Evolutionary conservation across 2,888 invertebrate genomes (phyloP), one percentile per base, ranked within the genome.

Genomic region (Campoplex nolae): DNA sequence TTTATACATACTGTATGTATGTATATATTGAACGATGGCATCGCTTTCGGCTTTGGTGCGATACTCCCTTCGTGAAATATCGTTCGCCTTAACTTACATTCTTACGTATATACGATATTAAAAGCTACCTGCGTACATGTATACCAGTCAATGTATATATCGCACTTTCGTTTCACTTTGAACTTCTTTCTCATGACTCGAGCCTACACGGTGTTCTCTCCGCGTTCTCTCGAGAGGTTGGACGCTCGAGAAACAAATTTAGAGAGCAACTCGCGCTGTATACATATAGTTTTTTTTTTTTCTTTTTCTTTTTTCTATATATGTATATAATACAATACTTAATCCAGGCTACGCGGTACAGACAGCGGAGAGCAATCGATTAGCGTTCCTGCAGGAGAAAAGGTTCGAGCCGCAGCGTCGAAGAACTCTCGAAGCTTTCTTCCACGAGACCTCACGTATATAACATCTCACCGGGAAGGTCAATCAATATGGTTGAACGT

Each of bases 401-500:
- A 70, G 88, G 56, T 51, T 82, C 75, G 78, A 75, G 73, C n/a
- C 28, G 0, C 23, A n/a, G 51, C 67, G 78, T 45, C 32, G n/a
- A 18, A 62, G 78, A 68, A 32, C 65, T 32, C 75, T 32, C 75
- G 65, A 65, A 73, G 38, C 67, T 62, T 54, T 62, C 75, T 81
- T 83, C 54, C 71, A 4, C 71, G 32, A 84, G 84, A 87, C 88
- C 87, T 89, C 89, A 88, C 89, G 89, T 90, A 84, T 88, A 87
- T 74, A 88, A 82, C 79, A 79, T 85, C 83, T 77, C 83, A 56
- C 86, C 79, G 84, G 87, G 86, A 89, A 90, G 91, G 89, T 91
- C 90, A 90, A 90, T 88, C 89, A 90, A 91, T 91, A 90, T 88
- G 86, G 83, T 80, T 88, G 89, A 87, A 89, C 87, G 87, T 87